These are phyloP conservation scores for Eolophus roseicapilla DNA, from an alignment of 2,113 vertebrate species.

Conservation along the genomic window DNA sequence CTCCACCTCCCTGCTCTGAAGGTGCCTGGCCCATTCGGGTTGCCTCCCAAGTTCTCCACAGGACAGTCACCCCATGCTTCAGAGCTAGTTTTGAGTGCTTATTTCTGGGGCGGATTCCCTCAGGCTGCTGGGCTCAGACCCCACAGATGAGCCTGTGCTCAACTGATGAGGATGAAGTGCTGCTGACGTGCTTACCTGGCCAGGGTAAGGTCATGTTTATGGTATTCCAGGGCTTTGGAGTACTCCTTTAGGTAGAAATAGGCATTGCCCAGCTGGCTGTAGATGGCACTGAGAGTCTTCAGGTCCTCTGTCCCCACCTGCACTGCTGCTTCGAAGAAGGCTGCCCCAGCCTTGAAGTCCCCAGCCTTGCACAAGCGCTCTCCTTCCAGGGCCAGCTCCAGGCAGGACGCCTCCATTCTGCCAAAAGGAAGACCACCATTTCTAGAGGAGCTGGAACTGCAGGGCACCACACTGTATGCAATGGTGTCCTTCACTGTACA, in stretches of 20 bases:
- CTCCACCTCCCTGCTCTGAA: neutral
- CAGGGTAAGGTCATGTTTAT: conserved; percentile 91
- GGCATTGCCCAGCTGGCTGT: conserved; percentile 97
- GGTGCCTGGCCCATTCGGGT: too few relatives aligned
- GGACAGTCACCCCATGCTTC: neutral
- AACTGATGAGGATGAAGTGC: accelerated
- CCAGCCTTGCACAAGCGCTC: conserved; percentile 93
- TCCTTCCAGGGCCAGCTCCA: conserved; percentile 94
- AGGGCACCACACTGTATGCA: neutral
- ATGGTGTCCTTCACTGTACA: neutral
- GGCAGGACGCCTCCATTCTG: conserved; percentile 96
- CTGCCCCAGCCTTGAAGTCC: conserved; percentile 91
- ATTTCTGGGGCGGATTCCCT: neutral
- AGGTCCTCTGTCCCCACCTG: conserved; percentile 96
- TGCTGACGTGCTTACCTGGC: conserved; percentile 81
- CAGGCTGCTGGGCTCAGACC: neutral
- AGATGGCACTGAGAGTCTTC: conserved; percentile 97
- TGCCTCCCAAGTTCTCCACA: accelerated
- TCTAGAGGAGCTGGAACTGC: neutral
- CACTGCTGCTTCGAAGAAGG: conserved; percentile 94
- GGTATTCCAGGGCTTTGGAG: conserved; percentile 90
- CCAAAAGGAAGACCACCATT: neutral
- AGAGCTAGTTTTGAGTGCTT: neutral
- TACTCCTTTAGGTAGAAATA: conserved; percentile 98
- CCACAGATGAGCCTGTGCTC: neutral